Conservation (phyloP, 2,797 vertebrate genomes). For the Tympanoctomys barrerae region DNA sequence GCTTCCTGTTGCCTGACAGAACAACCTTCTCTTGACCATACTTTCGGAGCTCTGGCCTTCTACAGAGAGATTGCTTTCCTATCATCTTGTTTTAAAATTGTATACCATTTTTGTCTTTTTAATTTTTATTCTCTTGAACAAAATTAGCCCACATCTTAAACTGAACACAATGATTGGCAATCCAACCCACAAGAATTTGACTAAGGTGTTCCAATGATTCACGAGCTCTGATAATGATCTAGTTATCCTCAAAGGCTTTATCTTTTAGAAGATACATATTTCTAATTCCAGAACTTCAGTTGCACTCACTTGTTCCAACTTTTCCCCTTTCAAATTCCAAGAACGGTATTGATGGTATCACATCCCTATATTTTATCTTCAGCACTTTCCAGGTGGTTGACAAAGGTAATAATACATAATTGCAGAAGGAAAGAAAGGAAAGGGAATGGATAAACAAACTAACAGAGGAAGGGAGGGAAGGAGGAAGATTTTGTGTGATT, state of each 20-base stretch:
- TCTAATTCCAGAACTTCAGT: not conserved
- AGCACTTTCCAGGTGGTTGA: not conserved
- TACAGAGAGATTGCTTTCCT: not conserved
- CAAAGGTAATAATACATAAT: not conserved
- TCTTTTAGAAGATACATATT: not conserved
- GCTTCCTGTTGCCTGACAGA: constrained; percentile 18
- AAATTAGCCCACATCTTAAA: not conserved
- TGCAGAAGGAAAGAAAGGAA: not conserved
- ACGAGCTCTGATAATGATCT: not conserved
- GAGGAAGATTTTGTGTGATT: not conserved
- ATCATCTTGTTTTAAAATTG: too few relatives aligned
- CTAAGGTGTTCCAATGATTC: not conserved
- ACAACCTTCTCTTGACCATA: not conserved
- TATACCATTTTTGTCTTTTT: too few relatives aligned
- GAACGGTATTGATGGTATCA: not conserved
- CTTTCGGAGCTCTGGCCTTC: not conserved
- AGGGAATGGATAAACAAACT: not conserved
- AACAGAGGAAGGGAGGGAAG: not conserved
- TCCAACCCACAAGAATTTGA: not conserved
- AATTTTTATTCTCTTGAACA: too few relatives aligned
- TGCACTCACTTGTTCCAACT: not conserved
- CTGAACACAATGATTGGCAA: not conserved
- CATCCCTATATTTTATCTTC: not conserved
- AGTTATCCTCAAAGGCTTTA: not conserved
- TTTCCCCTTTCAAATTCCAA: not conserved